Base-by-base conservation (phyloP, 2,797 vertebrate species). In the Platalea minor region DNA sequence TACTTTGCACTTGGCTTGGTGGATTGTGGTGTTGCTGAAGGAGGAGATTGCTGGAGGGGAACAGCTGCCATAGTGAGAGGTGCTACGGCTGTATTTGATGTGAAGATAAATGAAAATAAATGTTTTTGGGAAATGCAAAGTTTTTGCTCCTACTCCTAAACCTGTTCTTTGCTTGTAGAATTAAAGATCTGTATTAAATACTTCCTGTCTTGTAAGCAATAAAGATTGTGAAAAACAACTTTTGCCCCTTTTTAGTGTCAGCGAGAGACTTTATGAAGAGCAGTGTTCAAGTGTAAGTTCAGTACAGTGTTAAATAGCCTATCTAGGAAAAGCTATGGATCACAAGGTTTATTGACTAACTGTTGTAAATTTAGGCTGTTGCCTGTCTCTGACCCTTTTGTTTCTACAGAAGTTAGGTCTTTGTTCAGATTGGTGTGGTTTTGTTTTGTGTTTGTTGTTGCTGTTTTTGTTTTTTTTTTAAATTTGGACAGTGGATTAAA, bases 81-180 rank as follows among this genome's bases (percentile, higher is more conserved):
- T 64, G 7, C 10, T 1, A 0, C 1, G 5, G 20, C 33, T 53
- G 14, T 26, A 13, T 89, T 61, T 69, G 29, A n/a, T 1, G 2
- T 21, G 57, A 67, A 60, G 33, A 37, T 26, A 53, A 64, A 35
- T 25, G 26, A 69, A 83, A 92, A 25, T 5, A 73, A 65, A 65
- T 5, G 0, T 13, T 65, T 89, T n/a, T 57, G 31, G 41, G n/a
- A 89, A 81, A 68, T 23, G 25, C 5, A 26, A 33, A n/a, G 4
- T 8, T 76, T 60, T 75, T 64, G 3, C 39, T 88, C 4, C 31
- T 57, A 7, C 12, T 65, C 25, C 11, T 79, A 69, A 60, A 37
- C 20, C 9, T 57, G 15, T 39, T 70, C 7, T 59, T 65, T 78
- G 18, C 21, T 65, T 76, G 13, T 11, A 25, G 45, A 80, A 48